Evolutionary conservation across 2,113 vertebrate genomes (phyloP).

Genomic region (Oceanodroma tethys): DNA sequence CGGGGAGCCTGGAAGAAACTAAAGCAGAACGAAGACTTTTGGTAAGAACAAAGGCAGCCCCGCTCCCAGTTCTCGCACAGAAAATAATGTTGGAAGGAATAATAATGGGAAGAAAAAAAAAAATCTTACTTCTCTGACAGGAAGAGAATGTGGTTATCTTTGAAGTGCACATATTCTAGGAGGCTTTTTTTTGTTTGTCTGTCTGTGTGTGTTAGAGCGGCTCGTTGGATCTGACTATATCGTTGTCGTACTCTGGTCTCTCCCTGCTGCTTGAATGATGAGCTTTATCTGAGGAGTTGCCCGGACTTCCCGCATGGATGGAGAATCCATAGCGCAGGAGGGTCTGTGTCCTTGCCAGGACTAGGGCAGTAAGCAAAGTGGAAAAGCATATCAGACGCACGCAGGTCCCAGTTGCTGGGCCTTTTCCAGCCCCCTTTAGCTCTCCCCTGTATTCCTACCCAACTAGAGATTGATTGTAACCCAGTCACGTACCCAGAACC

Average conservation of each 20-base stretch:
- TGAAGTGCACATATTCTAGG: constrained; percentile 65
- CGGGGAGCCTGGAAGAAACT: constrained; percentile 59
- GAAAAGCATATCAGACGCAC: not conserved
- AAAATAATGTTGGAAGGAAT: constrained; percentile 66
- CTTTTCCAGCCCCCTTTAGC: constrained; percentile 33
- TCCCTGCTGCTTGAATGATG: constrained; percentile 65
- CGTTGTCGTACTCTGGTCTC: constrained; percentile 48
- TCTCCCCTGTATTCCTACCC: constrained; percentile 14
- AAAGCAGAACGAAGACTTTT: constrained; percentile 64
- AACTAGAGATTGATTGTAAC: constrained; percentile 57
- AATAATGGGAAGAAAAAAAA: constrained; percentile 34
- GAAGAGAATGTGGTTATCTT: constrained; percentile 67
- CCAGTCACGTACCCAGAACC: constrained; percentile 1
- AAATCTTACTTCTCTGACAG: constrained; percentile 35
- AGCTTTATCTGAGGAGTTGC: constrained; percentile 65
- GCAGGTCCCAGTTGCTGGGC: not conserved
- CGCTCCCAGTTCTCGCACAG: constrained; percentile 44
- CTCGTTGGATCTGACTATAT: constrained; percentile 56
- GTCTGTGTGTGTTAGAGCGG: constrained; percentile 57
- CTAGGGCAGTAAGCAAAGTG: constrained; percentile 47
- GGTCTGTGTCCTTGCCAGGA: constrained; percentile 47
- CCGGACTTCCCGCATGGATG: constrained; percentile 14
- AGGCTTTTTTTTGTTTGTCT: constrained; percentile 60
- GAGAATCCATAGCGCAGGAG: constrained; percentile 16
- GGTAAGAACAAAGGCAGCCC: constrained; percentile 70